These are phyloP conservation scores for Paralichthys olivaceus DNA, from an alignment of 2,113 vertebrate species.

Conservation along the genomic window DNA sequence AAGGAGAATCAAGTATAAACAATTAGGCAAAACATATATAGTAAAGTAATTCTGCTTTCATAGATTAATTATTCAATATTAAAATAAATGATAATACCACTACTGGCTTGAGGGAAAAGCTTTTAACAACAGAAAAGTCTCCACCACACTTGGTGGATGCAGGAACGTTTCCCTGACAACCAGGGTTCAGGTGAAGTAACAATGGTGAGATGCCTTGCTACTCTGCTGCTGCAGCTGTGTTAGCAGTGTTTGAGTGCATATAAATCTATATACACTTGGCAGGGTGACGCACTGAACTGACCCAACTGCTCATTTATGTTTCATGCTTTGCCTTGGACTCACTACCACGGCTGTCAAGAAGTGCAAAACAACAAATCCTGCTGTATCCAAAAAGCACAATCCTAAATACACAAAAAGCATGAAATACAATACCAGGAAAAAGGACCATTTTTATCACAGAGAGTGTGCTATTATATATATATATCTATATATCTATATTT, in stretches of 20 bases:
- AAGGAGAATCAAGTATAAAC: slow-evolving; percentile 6
- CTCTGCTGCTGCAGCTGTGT: slow-evolving; percentile 1
- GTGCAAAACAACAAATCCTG: slow-evolving; percentile 11
- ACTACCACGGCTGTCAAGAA: background rate
- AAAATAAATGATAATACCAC: background rate
- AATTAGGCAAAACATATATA: background rate
- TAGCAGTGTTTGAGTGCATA: background rate
- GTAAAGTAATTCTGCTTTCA: background rate
- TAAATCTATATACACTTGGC: background rate
- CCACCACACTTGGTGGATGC: background rate
- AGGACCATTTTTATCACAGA: background rate
- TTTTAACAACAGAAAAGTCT: background rate
- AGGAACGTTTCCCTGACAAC: background rate
- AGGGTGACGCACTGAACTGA: background rate
- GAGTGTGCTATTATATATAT: background rate
- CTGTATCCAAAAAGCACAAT: slow-evolving; percentile 16
- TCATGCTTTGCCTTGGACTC: slow-evolving; percentile 27
- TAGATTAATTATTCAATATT: too few relatives aligned
- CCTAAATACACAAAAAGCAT: background rate
- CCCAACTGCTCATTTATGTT: slow-evolving; percentile 38
- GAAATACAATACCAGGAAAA: background rate
- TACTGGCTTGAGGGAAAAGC: background rate
- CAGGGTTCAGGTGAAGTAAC: background rate
- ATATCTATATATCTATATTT: background rate
- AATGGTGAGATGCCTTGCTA: background rate